Conservation (phyloP, 2,113 vertebrate species). For the Scatophagus argus region DNA sequence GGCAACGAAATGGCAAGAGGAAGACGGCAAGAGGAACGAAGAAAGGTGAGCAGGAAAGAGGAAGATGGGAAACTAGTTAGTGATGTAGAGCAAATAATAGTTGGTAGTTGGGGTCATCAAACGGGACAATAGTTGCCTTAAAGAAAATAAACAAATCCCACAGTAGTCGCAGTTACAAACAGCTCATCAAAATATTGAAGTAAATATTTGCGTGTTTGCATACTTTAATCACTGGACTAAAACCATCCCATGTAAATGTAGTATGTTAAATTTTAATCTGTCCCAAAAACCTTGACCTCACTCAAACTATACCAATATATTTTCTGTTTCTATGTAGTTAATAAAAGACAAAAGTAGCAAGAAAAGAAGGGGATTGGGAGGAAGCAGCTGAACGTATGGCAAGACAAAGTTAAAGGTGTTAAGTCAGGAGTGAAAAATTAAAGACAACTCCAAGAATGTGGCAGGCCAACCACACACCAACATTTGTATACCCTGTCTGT, state of each 20-base stretch:
- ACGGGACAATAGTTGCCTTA: too few species aligned
- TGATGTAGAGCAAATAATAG: constrained; percentile 13
- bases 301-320: not conserved
- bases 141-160: not conserved
- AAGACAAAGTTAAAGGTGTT: constrained; percentile 1
- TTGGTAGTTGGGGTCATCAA: not conserved
- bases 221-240: not conserved
- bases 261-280: not conserved
- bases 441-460: constrained; percentile 2
- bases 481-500: constrained; percentile 47
- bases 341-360: not conserved
- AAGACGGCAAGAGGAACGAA: constrained; percentile 25
- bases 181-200: too few species aligned
- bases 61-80: not conserved
- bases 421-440: not conserved
- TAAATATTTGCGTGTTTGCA: not conserved
- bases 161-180: too few species aligned
- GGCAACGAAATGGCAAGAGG: constrained; percentile 53
- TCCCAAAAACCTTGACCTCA: not conserved
- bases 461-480: constrained; percentile 20
- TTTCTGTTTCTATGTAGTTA: not conserved
- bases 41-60: constrained; percentile 15
- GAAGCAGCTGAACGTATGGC: not conserved
- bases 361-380: not conserved
- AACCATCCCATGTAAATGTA: not conserved